Conservation (phyloP, 2,797 vertebrate species). For the Hylomyscus alleni region DNA sequence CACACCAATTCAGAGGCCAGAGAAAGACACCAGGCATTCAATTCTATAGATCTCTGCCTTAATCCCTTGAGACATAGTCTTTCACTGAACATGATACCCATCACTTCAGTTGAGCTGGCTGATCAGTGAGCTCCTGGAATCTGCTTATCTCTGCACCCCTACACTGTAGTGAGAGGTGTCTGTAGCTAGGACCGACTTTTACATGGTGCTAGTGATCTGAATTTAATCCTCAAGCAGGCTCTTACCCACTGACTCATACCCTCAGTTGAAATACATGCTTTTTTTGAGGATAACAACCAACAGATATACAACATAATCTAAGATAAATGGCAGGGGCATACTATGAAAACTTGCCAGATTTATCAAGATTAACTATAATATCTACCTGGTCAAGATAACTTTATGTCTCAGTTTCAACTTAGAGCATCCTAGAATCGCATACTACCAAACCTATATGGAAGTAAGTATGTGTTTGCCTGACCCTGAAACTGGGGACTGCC, state of each 20-base stretch:
- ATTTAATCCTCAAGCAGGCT: not conserved
- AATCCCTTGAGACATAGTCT: not conserved
- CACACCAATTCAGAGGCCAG: not conserved
- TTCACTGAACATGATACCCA: not conserved
- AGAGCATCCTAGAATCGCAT: not conserved
- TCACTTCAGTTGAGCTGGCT: not conserved
- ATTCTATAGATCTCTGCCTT: not conserved
- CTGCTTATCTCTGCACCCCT: not conserved
- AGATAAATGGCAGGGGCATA: not conserved
- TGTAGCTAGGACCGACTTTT: not conserved
- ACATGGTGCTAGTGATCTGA: not conserved
- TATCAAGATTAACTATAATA: not conserved
- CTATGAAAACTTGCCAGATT: slow-evolving; percentile 26
- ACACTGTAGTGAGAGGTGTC: not conserved
- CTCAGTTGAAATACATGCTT: not conserved
- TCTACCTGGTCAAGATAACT: not conserved
- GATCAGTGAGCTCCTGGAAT: not conserved
- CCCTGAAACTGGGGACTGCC: slow-evolving; percentile 75
- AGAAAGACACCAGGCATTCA: too few species aligned
- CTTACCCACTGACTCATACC: not conserved
- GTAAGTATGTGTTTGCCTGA: slow-evolving; percentile 67
- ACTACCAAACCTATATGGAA: slow-evolving; percentile 65
- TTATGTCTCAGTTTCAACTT: not conserved
- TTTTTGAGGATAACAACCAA: not conserved
- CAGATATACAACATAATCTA: not conserved